Conservation (phyloP, 2,113 vertebrate genomes). For the Elaphurus davidianus region DNA sequence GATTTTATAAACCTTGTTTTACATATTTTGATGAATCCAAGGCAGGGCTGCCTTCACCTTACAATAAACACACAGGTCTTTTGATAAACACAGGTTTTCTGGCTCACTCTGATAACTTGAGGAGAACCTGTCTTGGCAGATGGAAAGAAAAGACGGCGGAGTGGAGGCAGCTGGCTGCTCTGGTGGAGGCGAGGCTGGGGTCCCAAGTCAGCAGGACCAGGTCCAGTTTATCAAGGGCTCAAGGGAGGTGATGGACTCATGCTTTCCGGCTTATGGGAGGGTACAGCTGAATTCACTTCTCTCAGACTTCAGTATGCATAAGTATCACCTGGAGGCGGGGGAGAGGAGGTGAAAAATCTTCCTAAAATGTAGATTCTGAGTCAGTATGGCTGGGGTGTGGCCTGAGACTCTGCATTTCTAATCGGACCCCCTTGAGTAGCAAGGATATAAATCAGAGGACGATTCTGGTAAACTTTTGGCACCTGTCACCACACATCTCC, state of each 20-base stretch:
- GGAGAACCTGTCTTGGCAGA: neutral
- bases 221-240: neutral
- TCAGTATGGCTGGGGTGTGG: neutral
- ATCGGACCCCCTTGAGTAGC: neutral
- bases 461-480: neutral
- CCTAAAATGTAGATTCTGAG: neutral
- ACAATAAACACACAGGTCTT: neutral
- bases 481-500: neutral
- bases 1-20: neutral
- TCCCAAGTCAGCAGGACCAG: neutral
- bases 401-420: neutral
- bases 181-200: neutral
- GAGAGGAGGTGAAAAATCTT: neutral
- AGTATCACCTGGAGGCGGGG: neutral
- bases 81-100: neutral
- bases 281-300: neutral
- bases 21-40: neutral
- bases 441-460: neutral
- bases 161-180: neutral
- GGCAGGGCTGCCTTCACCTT: neutral
- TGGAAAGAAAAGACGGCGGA: neutral
- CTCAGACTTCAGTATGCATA: neutral
- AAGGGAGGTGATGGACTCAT: neutral
- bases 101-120: neutral
- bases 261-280: neutral